Base-by-base conservation (phyloP, 2,113 vertebrate genomes). In the Gobiocypris rarus region DNA sequence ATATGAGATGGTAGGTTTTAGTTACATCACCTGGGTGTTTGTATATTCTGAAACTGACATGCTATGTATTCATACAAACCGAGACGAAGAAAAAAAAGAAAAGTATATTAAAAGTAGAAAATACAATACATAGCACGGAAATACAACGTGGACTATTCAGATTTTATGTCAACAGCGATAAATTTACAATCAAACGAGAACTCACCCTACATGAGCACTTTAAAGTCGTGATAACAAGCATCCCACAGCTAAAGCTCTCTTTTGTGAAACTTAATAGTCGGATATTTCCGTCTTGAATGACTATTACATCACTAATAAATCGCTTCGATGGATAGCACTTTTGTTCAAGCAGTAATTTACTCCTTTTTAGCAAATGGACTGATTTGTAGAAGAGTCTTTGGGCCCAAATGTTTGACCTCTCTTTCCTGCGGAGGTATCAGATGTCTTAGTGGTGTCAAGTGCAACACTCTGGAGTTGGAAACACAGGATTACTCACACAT, bases 371-470 rank as follows among this genome's bases (percentile, higher is more conserved):
- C 81, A 88, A 88, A 85, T 87, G 88, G 89, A 91, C 83, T 89
- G 89, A 89, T 90, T 93, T 89, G 86, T 58, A 83, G 89, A 91
- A 88, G 79, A 84, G 88, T 85, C 88, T 85, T 85, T 83, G 84
- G 86, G 85, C 88, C 89, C 83, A 84, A 79, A 38, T 63, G 65
- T 63, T 81, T 84, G 78, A 84, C 91, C 88, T 90, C 88, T 89
- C 91, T 86, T 88, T 90, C 89, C 85, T 89, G 87, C 84, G 88
- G 87, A 91, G 90, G 89, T 92, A 90, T 93, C 90, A 88, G 86
- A 90, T 92, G 91, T 93, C 91, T 93, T 92, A 93, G 93, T 92
- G 91, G 87, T 94, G 93, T 92, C 90, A 88, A 92, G 91, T 93
- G 91, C 93, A 92, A 93, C 89, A 90, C 91, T 91, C 91, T 88